These are phyloP conservation scores for Helicoverpa zea DNA, from an alignment of 1,140 invertebrate genomes.

Conservation along the genomic window DNA sequence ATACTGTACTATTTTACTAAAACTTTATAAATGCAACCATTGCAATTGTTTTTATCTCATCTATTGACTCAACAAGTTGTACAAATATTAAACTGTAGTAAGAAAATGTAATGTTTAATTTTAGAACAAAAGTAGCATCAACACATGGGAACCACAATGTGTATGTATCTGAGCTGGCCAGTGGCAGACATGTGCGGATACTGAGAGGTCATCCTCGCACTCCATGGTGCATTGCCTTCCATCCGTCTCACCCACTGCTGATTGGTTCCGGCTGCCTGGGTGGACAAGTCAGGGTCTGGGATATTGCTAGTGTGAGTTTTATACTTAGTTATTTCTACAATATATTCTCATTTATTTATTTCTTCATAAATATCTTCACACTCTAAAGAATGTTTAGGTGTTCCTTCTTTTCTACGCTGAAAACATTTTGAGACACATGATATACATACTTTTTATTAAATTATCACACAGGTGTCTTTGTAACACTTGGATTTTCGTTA, in stretches of 20 bases:
- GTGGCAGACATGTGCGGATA: constrained; percentile 93
- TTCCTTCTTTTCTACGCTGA: no score
- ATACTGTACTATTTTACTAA: no score
- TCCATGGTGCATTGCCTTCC: constrained; percentile 97
- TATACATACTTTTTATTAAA: no score
- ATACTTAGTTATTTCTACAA: no score
- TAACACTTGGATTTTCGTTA: no score
- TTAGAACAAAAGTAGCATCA: constrained; percentile 93
- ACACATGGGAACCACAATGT: constrained; percentile 97
- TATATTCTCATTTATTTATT: no score
- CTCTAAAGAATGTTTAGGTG: no score
- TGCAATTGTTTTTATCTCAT: no score
- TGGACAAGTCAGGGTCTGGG: constrained; percentile 97
- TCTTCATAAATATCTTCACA: no score
- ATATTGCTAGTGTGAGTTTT: constrained; percentile 91
- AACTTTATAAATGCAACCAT: no score
- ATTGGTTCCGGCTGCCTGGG: constrained; percentile 96
- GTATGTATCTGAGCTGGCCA: constrained; percentile 94
- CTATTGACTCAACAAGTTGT: neutral
- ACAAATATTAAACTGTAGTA: neutral
- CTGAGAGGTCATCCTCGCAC: constrained; percentile 95
- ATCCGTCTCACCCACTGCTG: constrained; percentile 94
- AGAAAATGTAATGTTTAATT: constrained; percentile 45
- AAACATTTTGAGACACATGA: no score
- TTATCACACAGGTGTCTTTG: no score